Evolutionary conservation across 2,888 invertebrate species (phyloP), one percentile per base, ranked within the genome.

Genomic region (Venusia cambrica): DNA sequence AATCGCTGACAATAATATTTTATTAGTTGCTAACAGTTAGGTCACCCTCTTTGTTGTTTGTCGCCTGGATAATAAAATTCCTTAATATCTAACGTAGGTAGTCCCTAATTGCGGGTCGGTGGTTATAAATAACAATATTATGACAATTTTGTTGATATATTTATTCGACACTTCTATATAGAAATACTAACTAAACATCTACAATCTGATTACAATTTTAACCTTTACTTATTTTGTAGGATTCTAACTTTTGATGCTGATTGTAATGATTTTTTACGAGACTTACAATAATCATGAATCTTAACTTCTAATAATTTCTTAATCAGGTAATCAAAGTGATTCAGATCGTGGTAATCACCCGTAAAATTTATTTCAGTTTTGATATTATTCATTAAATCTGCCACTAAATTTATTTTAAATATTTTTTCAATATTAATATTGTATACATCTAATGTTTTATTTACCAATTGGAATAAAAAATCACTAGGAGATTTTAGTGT

Each of bases 251-350:
- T 21, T 2, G 21, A 21, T 10, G 10, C 3, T 11, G 12, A 9
- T 21, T 21, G 11, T 1, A 10, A 1, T 21, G 20, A 14, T 26
- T 18, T 30, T 19, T 36, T 36, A 9, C 15, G 18, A 6, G 14
- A n/a, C 37, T 37, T 41, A 29, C 36, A 36, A 11, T 29, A 37
- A 37, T 33, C 24, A 36, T 41, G 25, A 14, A 41, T 36, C 18
- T 41, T 41, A n/a, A 37, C 37, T 21, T 20, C 25, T 9, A 41
- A 10, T 26, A 41, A 28, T 37, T 36, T 41, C n/a, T 16, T 25
- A 6, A 41, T 37, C 6, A 41, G 8, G 10, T 20, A 41, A 20
- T 37, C 6, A 18, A 18, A 18, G 3, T 18, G 18, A 18, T 18
- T 18, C 4, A 1, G 3, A 18, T 18, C 18, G 7, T 18, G 18